Percentiles rank a stretch among this genome's conserved stretches.
Evolutionary conservation across 2,113 vertebrate species (phyloP).

Genomic region (Neolamprologus sp.): DNA sequence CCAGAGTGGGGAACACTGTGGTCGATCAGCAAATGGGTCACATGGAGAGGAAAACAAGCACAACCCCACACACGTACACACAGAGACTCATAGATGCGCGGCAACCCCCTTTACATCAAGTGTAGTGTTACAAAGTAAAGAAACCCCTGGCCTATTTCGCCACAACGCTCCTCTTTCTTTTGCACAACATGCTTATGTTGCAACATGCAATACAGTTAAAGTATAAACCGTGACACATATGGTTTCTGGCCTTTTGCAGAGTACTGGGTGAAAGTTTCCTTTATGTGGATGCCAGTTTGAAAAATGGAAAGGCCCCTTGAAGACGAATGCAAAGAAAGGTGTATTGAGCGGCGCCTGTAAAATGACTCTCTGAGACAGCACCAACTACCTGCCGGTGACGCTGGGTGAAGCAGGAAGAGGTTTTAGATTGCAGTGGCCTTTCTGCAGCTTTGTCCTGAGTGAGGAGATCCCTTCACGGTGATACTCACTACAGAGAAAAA

Average conservation of each 20-base stretch:
- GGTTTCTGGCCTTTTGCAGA: neutral
- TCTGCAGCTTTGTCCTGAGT: neutral
- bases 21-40: slow-evolving; percentile 73
- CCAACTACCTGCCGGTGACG: neutral
- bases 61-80: neutral
- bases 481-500: neutral
- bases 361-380: neutral
- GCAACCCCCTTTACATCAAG: slow-evolving; percentile 24
- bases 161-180: slow-evolving; percentile 23
- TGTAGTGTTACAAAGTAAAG: slow-evolving; percentile 43
- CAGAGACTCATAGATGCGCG: neutral
- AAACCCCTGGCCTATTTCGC: slow-evolving; percentile 52
- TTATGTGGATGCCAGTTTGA: neutral
- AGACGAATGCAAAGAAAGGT: neutral
- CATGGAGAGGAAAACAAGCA: slow-evolving; percentile 50
- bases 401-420: neutral
- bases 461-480: slow-evolving; percentile 9
- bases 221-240: neutral
- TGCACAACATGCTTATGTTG: slow-evolving; percentile 34
- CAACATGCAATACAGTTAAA: slow-evolving; percentile 25
- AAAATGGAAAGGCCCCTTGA: slow-evolving; percentile 22
- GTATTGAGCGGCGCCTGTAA: neutral
- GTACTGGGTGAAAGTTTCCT: neutral
- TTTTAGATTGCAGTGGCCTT: neutral
- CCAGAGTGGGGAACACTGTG: slow-evolving; percentile 66